A percentile compares a stretch with the other conserved stretches of the same genome.
These are phyloP conservation scores for Pandemis corylana DNA, from an alignment of 2,888 invertebrate genomes.

Conservation along the genomic window DNA sequence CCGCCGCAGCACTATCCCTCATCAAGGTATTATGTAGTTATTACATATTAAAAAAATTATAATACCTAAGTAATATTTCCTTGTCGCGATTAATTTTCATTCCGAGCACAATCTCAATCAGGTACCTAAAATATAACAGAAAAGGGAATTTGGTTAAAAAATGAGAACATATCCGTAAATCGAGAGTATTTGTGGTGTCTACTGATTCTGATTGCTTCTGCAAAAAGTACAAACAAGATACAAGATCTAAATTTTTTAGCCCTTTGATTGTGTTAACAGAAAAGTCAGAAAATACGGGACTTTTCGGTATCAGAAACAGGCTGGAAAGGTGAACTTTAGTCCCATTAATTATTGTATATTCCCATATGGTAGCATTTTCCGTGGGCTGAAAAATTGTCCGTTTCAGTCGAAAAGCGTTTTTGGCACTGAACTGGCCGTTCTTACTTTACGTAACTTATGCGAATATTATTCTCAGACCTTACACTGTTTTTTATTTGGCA, in stretches of 20 bases:
- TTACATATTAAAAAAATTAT: not conserved
- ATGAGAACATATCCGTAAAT: too few species aligned
- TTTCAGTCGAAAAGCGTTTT: not conserved
- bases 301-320: not conserved
- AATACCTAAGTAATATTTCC: too few species aligned
- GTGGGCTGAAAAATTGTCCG: not conserved
- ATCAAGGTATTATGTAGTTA: conserved; percentile 92
- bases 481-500: conserved; percentile 61
- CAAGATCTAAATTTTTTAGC: too few species aligned
- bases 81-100: too few species aligned
- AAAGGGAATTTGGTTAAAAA: too few species aligned
- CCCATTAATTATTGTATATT: not conserved
- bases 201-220: too few species aligned
- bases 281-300: too few species aligned
- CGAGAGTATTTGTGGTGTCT: too few species aligned
- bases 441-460: not conserved
- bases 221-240: too few species aligned
- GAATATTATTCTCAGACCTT: conserved; percentile 1
- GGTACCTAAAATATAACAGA: not conserved
- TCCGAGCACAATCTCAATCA: too few species aligned
- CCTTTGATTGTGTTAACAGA: too few species aligned
- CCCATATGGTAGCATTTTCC: not conserved
- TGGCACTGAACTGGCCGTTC: not conserved
- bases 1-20: conserved; percentile 95
- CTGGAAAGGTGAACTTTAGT: not conserved